Evolutionary conservation across 2,888 invertebrate genomes (phyloP), one percentile per base, ranked within the genome.

Genomic region (Sesia apiformis): DNA sequence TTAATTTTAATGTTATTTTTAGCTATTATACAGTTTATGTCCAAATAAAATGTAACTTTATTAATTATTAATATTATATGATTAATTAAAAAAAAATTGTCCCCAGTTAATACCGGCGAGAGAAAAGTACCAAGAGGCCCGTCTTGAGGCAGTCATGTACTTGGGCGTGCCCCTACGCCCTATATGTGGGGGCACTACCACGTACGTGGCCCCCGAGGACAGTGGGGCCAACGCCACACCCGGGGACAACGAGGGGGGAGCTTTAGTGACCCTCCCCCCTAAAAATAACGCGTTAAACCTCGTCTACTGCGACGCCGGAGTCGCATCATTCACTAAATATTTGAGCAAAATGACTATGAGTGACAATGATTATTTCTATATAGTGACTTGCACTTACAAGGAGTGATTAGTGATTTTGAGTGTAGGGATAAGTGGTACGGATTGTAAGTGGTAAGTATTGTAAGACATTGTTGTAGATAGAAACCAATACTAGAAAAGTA

Each of bases 231-330:
- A 6, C 42, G 5, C 42, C 42, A 7, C 42, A 8, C 51, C 58
- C 63, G 40, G 57, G 55, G 51, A 51, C 42, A 46, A 39, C 8
- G 49, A 51, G 53, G 53, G 40, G 56, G 58, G 54, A 49, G 55
- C 91, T 52, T 78, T 93, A 51, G 84, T 94, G 41, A 90, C 92
- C 3, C 83, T 95, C 57, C 92, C 93, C 53, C 91, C 93, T 0
- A 85, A 83, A 52, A 90, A 92, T 72, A 95, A 95, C 85, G 90
- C 92, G 52, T 82, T 95, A 7, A 92, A 91, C 77, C 88, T 95
- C 43, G 93, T 94, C 53, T 89, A 86, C 80, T 76, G 91, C 90
- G 74, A 91, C 89, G 70, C 84, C 64, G 88, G 87, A 66, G 83
- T 85, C 54, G 85, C 86, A 52, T 64, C 77, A 65, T 90, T 90